Conservation (phyloP, 2,888 invertebrate genomes). For the Chrysodeixis includens region DNA sequence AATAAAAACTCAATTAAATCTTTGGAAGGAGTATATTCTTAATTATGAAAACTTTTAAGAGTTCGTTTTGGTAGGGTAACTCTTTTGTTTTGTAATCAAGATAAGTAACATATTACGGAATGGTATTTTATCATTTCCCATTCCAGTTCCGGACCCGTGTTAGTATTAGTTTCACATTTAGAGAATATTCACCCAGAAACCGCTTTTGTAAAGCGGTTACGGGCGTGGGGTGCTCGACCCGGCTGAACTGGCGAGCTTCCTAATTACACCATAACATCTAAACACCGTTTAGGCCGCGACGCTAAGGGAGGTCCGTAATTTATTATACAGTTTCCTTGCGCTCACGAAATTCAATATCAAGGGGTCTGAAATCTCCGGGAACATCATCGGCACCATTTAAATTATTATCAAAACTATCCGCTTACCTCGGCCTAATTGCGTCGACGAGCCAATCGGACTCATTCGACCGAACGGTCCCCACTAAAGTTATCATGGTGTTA, state of each 20-base stretch:
- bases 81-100: slow-evolving; percentile 49
- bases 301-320: slow-evolving; percentile 78
- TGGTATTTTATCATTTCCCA: slow-evolving; percentile 57
- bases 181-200: slow-evolving; percentile 61
- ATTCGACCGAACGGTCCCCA: slow-evolving; percentile 58
- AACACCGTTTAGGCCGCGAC: slow-evolving; percentile 73
- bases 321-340: slow-evolving; percentile 77
- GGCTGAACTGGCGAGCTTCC: slow-evolving; percentile 67
- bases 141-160: slow-evolving; percentile 44
- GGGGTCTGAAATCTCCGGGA: slow-evolving; percentile 72
- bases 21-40: slow-evolving; percentile 22
- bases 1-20: slow-evolving; percentile 34
- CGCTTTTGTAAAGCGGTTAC: slow-evolving; percentile 58
- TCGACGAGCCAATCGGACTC: slow-evolving; percentile 68
- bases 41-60: slow-evolving; percentile 45
- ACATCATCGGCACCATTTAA: slow-evolving; percentile 79
- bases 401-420: slow-evolving; percentile 83
- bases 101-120: slow-evolving; percentile 50
- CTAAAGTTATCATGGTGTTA: slow-evolving; percentile 84
- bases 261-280: slow-evolving; percentile 77
- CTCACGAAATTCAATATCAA: slow-evolving; percentile 83
- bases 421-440: slow-evolving; percentile 78
- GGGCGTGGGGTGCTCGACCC: slow-evolving; percentile 57
- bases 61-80: slow-evolving; percentile 46
- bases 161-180: slow-evolving; percentile 59